phyloP scores from a whole-genome alignment of 2,113 vertebrate genomes.

The Phyllostomus hastatus region DNA sequence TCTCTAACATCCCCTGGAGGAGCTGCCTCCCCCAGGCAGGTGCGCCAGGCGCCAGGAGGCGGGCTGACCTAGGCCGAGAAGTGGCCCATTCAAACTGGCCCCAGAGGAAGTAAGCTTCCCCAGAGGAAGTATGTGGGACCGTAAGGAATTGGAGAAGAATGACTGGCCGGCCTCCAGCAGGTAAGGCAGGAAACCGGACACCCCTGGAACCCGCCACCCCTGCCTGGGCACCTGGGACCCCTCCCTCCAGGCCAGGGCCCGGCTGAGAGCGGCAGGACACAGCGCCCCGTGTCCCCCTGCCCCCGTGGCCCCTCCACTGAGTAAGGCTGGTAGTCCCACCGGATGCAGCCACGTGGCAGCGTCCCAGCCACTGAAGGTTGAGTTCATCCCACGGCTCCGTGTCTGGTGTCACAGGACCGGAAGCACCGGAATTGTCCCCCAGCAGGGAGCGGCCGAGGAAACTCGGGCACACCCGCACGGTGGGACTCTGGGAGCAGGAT shows the following conservation, averaged over 20 bases:
- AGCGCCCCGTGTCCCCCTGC: no score
- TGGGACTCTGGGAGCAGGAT: neutral
- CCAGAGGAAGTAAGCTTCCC: no score
- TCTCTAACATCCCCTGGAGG: rapidly evolving
- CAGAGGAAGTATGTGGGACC: rapidly evolving
- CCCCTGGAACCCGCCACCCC: neutral
- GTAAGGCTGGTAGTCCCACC: rapidly evolving
- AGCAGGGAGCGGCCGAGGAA: neutral
- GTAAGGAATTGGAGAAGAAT: neutral
- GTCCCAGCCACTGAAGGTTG: no score
- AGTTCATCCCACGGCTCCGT: rapidly evolving
- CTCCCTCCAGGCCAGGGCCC: neutral
- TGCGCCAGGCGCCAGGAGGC: rapidly evolving
- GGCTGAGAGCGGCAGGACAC: rapidly evolving
- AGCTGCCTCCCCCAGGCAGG: neutral
- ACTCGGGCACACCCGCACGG: rapidly evolving
- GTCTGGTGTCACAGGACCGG: neutral
- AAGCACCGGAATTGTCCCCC: neutral
- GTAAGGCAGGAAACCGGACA: neutral
- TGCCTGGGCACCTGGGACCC: neutral
- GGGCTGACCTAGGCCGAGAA: no score
- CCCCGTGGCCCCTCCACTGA: rapidly evolving
- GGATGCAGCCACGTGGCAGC: rapidly evolving
- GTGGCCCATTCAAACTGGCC: neutral
- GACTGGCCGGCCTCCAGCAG: rapidly evolving